A percentile compares a stretch with the other conserved stretches of the same genome.
Conservation (phyloP, 1,140 invertebrate genomes). For the Zaprionus capensis region DNA sequence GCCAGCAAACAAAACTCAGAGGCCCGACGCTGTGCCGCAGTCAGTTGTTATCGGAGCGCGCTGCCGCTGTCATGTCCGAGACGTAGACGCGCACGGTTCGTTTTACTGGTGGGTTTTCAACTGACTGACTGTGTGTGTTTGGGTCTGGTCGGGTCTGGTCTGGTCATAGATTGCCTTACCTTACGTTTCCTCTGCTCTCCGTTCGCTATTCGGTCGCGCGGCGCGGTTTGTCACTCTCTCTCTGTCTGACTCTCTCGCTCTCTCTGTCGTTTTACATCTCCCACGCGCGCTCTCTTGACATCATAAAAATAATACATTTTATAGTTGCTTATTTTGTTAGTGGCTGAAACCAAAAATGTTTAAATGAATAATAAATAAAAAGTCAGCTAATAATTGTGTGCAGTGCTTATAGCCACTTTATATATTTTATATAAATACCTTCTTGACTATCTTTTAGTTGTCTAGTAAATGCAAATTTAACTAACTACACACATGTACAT, state of each 20-base stretch:
- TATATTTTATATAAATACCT: background rate
- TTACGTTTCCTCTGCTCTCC: conserved; percentile 7
- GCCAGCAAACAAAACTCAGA: conserved; percentile 52
- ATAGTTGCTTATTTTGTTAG: conserved; percentile 44
- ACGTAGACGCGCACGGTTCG: conserved; percentile 55
- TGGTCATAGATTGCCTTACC: conserved; percentile 3
- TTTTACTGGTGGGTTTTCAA: conserved; percentile 35
- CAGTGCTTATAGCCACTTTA: conserved; percentile 36
- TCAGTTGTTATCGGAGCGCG: conserved; percentile 74
- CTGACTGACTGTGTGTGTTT: conserved; percentile 24
- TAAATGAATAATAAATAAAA: conserved; percentile 25
- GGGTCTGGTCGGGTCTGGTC: conserved; percentile 22
- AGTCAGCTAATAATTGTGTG: conserved; percentile 30
- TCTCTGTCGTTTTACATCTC: conserved; percentile 20
- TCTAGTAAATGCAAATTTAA: conserved; percentile 17
- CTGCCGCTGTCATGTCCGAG: conserved; percentile 62
- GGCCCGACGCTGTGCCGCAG: conserved; percentile 37
- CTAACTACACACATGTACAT: background rate
- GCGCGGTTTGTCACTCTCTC: conserved; percentile 44
- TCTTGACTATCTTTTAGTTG: conserved; percentile 1
- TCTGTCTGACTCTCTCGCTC: conserved; percentile 21
- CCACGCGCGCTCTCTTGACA: conserved; percentile 54
- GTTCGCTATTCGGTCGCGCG: conserved; percentile 48
- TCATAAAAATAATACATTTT: conserved; percentile 52
- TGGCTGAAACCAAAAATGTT: conserved; percentile 17